Base-by-base conservation (phyloP, 2,113 vertebrate genomes). In the Calypte anna region DNA sequence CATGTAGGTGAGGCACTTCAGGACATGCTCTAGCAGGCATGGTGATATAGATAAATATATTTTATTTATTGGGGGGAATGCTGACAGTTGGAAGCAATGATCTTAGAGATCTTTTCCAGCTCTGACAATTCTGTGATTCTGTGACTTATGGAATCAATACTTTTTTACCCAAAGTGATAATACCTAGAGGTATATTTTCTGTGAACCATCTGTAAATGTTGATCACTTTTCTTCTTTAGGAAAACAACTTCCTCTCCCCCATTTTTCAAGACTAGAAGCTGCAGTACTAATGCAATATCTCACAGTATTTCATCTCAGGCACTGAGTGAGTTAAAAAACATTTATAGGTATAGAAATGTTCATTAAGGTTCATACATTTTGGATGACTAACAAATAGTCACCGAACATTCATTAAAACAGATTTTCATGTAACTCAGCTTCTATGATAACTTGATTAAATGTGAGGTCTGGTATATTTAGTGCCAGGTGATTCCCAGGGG, bases 401-500 rank as follows among this genome's bases (percentile, higher is more conserved):
- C 28, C 72, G 61, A 83, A 57, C 33, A 90, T 88, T 53, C 33
- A 44, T n/a, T 72, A 75, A 88, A 91, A 95, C 62, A 93, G 53
- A 84, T 81, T 66, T 82, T 70, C 53, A 25, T 46, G 44, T 74
- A 91, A 57, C 67, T 91, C 74, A 69, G 70, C 30, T 93, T 91
- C 51, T 77, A 82, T 82, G 85, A 86, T 93, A 93, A 90, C 31
- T 53, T 81, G 43, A 95, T 91, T 91, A 90, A 94, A 81, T 70
- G 27, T 40, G 54, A 83, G n/a, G 73, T 59, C 48, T 90, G 75
- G 38, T 83, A 75, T 88, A 75, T 90, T 90, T 90, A 61, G 64
- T 93, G 93, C 93, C 94, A 94, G 90, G 93, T 91, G 90, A 72
- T 93, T 96, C 82, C 82, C 88, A 91, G n/a, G 57, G 57, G 88